A percentile compares a stretch with the other conserved stretches of the same genome.
Conservation (phyloP, 2,113 vertebrate species). For the Chaetodon auriga region DNA sequence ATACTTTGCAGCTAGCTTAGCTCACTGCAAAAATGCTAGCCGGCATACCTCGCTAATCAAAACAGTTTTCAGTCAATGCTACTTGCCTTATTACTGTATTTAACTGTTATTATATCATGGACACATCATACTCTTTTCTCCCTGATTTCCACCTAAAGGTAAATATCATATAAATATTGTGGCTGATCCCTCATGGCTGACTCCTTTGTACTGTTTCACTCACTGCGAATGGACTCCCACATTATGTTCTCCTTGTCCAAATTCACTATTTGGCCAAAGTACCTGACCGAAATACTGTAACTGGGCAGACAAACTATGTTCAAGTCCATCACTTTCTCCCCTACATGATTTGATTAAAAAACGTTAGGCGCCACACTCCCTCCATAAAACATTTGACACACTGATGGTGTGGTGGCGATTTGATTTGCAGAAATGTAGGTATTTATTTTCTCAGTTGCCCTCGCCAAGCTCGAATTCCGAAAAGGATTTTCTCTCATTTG, state of each 20-base stretch:
- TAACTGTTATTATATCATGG: neutral
- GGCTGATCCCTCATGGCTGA: neutral
- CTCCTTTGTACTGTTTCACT: slow-evolving; percentile 5
- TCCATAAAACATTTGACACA: slow-evolving; percentile 73
- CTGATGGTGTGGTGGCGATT: slow-evolving; percentile 70
- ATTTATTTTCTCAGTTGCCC: slow-evolving; percentile 80
- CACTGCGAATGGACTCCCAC: slow-evolving; percentile 10
- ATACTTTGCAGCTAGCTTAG: neutral
- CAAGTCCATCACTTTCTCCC: slow-evolving; percentile 29
- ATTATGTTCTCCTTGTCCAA: neutral
- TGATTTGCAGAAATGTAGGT: slow-evolving; percentile 74
- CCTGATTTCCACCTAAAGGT: slow-evolving; percentile 5
- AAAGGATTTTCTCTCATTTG: slow-evolving; percentile 80
- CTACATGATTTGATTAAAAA: slow-evolving; percentile 47
- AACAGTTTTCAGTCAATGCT: no score
- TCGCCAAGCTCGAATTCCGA: slow-evolving; percentile 78
- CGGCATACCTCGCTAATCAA: no score
- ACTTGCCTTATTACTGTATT: neutral
- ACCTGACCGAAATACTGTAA: slow-evolving; percentile 11
- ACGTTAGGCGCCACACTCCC: slow-evolving; percentile 63
- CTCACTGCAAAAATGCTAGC: neutral
- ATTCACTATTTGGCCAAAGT: slow-evolving; percentile 17
- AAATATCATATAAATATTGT: neutral
- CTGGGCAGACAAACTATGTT: slow-evolving; percentile 10
- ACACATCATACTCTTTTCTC: neutral